A percentile compares a stretch with the other conserved stretches of the same genome.
Evolutionary conservation across 2,888 invertebrate genomes (phyloP).

Genomic region (Caenorhabditis sulstoni): DNA sequence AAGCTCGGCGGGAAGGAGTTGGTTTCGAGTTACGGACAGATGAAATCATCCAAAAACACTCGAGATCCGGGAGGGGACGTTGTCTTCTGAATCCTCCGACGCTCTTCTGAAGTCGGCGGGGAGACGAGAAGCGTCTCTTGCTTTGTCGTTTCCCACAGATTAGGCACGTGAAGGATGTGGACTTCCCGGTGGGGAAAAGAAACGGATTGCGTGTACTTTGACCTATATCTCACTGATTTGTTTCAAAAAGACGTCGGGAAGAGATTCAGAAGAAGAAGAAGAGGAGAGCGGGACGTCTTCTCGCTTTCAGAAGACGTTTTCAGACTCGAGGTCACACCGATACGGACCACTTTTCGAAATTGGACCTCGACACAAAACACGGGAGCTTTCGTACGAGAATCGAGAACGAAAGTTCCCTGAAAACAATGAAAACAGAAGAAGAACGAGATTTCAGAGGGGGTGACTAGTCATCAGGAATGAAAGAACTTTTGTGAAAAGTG

Average conservation of each 20-base stretch:
- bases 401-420: not conserved
- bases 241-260: too few species aligned
- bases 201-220: not conserved
- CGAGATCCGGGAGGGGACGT: not conserved
- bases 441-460: too few species aligned
- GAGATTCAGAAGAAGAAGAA: too few species aligned
- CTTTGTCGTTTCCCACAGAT: constrained; percentile 7
- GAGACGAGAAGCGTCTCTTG: not conserved
- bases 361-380: too few species aligned
- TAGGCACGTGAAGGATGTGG: constrained; percentile 17
- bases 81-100: not conserved
- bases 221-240: too few species aligned
- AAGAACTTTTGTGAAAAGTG: too few species aligned
- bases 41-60: constrained; percentile 8
- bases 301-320: too few species aligned
- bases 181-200: constrained; percentile 5
- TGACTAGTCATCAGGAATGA: too few species aligned
- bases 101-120: not conserved
- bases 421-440: too few species aligned
- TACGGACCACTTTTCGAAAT: too few species aligned
- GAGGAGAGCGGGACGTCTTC: too few species aligned
- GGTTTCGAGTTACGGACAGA: constrained; percentile 25
- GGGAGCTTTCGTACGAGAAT: not conserved
- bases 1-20: not conserved
- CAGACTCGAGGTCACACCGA: too few species aligned